Percentiles rank a stretch among this genome's conserved stretches.
phyloP scores from a whole-genome alignment of 2,113 vertebrate genomes.

The Chloebia gouldiae region DNA sequence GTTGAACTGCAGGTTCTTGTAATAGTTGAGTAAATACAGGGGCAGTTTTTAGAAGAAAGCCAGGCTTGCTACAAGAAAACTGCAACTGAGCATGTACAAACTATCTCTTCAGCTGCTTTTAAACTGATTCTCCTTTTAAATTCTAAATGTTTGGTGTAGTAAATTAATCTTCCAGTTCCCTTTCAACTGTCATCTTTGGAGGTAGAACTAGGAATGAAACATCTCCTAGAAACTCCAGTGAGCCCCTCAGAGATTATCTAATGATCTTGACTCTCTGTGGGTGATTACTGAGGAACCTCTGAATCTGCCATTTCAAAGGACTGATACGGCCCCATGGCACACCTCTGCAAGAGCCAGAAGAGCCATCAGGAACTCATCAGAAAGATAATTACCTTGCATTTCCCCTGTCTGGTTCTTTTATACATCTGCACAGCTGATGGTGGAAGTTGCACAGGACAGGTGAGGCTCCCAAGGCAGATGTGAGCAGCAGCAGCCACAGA shows the following conservation, averaged over 20 bases:
- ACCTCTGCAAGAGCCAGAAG: not conserved
- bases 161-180: not conserved
- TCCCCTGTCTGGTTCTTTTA: not conserved
- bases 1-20: not conserved
- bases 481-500: not conserved
- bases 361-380: not conserved
- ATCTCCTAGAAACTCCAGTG: not conserved
- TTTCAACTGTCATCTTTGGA: not conserved
- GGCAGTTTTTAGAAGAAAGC: not conserved
- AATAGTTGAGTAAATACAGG: not conserved
- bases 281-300: not conserved
- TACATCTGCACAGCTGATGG: not conserved
- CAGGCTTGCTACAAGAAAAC: not conserved
- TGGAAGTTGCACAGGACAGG: not conserved
- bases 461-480: not conserved
- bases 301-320: not conserved
- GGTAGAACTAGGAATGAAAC: not conserved
- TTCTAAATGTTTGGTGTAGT: not conserved
- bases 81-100: not conserved
- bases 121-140: not conserved
- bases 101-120: not conserved
- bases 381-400: not conserved
- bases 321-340: not conserved
- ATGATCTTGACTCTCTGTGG: not conserved
- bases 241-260: not conserved